Percentiles rank a stretch among this genome's conserved stretches.
Conservation (phyloP, 2,888 invertebrate species). For the Zootermopsis nevadensis region DNA sequence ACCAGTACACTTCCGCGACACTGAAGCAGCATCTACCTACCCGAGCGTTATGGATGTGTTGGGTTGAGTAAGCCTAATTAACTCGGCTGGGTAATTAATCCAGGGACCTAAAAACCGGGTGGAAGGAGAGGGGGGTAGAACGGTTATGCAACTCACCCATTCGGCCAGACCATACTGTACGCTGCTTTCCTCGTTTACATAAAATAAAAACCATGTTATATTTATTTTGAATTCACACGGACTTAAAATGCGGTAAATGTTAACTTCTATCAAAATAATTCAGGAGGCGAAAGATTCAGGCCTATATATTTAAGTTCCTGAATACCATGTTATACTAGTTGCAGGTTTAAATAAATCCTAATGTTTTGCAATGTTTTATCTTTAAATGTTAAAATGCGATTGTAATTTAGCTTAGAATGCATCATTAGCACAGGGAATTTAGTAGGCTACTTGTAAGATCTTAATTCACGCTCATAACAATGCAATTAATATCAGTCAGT, state of each 20-base stretch:
- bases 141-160: background rate
- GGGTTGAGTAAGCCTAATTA: constrained; percentile 48
- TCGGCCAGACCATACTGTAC: background rate
- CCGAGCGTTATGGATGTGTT: constrained; percentile 42
- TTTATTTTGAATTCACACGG: background rate
- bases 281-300: too few relatives aligned
- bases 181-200: background rate
- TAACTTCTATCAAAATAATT: background rate
- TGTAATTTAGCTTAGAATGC: too few relatives aligned
- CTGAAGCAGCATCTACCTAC: constrained; percentile 27
- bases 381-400: too few relatives aligned
- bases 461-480: too few relatives aligned
- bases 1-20: constrained; percentile 1
- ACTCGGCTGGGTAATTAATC: constrained; percentile 48
- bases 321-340: too few relatives aligned
- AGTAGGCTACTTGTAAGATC: too few relatives aligned
- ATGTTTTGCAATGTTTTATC: too few relatives aligned
- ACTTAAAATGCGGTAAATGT: background rate
- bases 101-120: constrained; percentile 37
- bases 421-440: too few relatives aligned
- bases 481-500: too few relatives aligned
- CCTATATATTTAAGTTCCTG: too few relatives aligned
- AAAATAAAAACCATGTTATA: background rate
- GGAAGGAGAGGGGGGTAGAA: background rate
- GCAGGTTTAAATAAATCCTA: too few relatives aligned